Evolutionary conservation across 1,140 invertebrate genomes (phyloP).

Genomic region (Panagrolaimus sp.): DNA sequence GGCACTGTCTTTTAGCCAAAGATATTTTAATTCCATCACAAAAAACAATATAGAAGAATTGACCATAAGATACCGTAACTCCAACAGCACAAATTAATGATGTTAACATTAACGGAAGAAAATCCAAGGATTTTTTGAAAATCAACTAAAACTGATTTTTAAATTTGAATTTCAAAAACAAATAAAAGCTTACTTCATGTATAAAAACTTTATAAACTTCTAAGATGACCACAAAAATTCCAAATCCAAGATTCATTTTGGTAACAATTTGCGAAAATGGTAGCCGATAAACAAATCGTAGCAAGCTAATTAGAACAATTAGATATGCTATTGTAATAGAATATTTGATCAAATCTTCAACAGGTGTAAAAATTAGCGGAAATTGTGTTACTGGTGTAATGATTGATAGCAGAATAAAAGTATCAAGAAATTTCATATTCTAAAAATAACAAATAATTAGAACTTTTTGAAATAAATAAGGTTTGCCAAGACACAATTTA

Average conservation of each 20-base stretch:
- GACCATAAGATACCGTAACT: conserved; percentile 21
- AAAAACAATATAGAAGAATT: conserved; percentile 24
- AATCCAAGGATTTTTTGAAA: conserved; percentile 21
- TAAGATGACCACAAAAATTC: conserved; percentile 5
- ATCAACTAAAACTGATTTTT: conserved; percentile 22
- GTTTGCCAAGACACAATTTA: no score
- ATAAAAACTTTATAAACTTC: conserved; percentile 25
- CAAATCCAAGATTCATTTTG: conserved; percentile 10
- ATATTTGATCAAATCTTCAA: conserved; percentile 39
- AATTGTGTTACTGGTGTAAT: conserved; percentile 45
- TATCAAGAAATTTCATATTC: conserved; percentile 68
- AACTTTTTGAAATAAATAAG: background rate
- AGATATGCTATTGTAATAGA: conserved; percentile 12
- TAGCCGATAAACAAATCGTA: conserved; percentile 21
- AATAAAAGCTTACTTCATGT: conserved; percentile 17
- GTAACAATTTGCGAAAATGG: conserved; percentile 15
- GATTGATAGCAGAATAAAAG: conserved; percentile 70
- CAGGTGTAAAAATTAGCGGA: conserved; percentile 33
- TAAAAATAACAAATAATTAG: conserved; percentile 62
- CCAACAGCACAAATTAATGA: conserved; percentile 30
- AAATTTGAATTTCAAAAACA: background rate
- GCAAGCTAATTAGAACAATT: conserved; percentile 5
- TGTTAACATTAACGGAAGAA: conserved; percentile 35
- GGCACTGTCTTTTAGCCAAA: conserved; percentile 18
- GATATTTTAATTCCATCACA: conserved; percentile 15